Percentiles rank a stretch among this genome's conserved stretches.
These are phyloP conservation scores for Cheirogaleus major DNA, from an alignment of 2,797 vertebrate genomes.

Conservation along the genomic window DNA sequence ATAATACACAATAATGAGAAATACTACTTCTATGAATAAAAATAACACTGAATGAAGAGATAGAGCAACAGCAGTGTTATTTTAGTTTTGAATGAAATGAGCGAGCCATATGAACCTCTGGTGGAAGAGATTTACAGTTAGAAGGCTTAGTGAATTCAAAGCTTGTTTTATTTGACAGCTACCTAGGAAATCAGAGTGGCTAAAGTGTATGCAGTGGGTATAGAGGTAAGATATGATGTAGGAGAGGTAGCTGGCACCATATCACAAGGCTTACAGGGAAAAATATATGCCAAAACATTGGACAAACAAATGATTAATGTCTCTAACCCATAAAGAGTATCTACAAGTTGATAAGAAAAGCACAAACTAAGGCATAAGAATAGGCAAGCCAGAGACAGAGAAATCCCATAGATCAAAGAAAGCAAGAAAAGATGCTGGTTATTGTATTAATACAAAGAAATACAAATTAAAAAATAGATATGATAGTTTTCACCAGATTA, in stretches of 20 bases:
- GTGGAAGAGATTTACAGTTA: background rate
- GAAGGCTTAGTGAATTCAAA: background rate
- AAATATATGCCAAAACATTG: background rate
- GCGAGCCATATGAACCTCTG: background rate
- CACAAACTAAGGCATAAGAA: background rate
- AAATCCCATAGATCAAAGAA: background rate
- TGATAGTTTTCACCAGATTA: background rate
- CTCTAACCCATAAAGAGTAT: background rate
- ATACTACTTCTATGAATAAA: background rate
- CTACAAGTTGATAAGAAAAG: background rate
- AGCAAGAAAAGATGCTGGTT: background rate
- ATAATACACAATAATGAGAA: background rate
- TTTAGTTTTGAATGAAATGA: background rate
- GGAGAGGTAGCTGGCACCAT: background rate
- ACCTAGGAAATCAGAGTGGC: background rate
- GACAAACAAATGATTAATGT: background rate
- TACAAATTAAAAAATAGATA: background rate
- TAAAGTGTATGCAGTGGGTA: background rate
- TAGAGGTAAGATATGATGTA: background rate
- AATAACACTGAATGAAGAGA: background rate
- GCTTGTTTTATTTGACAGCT: background rate
- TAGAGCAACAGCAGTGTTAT: background rate
- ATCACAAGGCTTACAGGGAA: background rate
- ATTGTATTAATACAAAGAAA: background rate
- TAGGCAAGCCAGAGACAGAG: background rate